A percentile compares a stretch with the other conserved stretches of the same genome.
These are phyloP conservation scores for Himalopsyche tibetana DNA, from an alignment of 2,888 invertebrate genomes.

Conservation along the genomic window DNA sequence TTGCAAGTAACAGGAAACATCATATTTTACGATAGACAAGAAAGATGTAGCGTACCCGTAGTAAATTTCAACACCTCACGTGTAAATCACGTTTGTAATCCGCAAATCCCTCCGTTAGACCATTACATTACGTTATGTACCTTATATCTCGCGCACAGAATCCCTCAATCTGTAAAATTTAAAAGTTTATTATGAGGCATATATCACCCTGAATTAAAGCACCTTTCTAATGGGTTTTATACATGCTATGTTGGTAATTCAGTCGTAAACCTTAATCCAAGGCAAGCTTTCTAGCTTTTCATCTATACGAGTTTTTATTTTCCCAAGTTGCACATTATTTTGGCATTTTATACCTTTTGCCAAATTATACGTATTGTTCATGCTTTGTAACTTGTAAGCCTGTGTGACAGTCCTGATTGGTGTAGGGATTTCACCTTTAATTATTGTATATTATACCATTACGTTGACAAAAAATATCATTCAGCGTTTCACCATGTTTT, in stretches of 20 bases:
- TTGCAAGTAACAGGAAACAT: not conserved
- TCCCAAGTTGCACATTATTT: too few species aligned
- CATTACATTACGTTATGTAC: constrained; percentile 20
- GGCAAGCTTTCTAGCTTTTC: not conserved
- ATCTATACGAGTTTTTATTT: too few species aligned
- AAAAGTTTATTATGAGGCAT: constrained; percentile 15
- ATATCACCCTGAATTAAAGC: not conserved
- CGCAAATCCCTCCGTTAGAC: constrained; percentile 32
- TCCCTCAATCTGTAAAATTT: constrained; percentile 35
- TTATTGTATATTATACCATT: too few species aligned
- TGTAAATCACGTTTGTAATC: constrained; percentile 34
- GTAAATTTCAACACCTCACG: constrained; percentile 28
- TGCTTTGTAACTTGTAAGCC: too few species aligned
- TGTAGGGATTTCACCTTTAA: too few species aligned
- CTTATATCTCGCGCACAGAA: not conserved
- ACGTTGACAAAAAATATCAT: too few species aligned
- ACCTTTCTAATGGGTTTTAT: not conserved
- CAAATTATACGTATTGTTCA: too few species aligned
- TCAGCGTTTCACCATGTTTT: too few species aligned
- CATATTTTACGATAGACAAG: constrained; percentile 9
- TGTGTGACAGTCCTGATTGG: too few species aligned
- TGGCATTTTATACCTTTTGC: too few species aligned
- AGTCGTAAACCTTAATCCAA: not conserved
- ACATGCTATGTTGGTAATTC: constrained; percentile 5
- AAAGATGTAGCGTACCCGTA: not conserved